Evolutionary conservation across 1,140 invertebrate species (phyloP), one percentile per base, ranked within the genome.

Genomic region (Hylaeus anthracinus): DNA sequence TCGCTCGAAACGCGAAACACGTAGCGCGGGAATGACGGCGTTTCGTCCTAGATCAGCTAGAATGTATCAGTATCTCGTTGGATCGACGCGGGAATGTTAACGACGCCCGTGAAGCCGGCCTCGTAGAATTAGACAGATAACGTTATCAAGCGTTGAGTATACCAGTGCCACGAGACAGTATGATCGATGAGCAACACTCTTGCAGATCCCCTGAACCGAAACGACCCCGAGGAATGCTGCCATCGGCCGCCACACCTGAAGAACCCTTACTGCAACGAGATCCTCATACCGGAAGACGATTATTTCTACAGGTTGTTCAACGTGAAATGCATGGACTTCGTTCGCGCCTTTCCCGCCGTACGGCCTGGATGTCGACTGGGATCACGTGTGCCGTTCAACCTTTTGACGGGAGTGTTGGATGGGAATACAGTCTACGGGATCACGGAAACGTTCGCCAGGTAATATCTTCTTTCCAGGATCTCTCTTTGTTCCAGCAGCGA

Each of bases 231-330:
- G 92, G 97, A 98, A 90, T 98, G 97, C 90, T 98, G 97, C 90
- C 95, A 96, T 83, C 94, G 96, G 9, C 95, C 96, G 5, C 94
- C 95, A 9, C 96, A 97, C 85, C 92, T 96, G 12, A 97, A 97
- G 88, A 97, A 98, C 93, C 97, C 97, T 0, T 98, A 98, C 89
- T 99, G 98, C 91, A 96, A 98, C 90, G 97, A 98, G 92, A 98
- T 99, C 82, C 91, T 94, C 53, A 96, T 99, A 43, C 98, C 98
- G 0, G 96, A 96, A 71, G 97, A 98, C 89, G 98, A 99, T 92
- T 97, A 98, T 88, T 98, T 98, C 94, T 99, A 97, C 94, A 95
- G 96, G 14, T 94, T 97, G 43, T 98, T 97, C 92, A 95, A 96
- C 70, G 96, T 98, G 15, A 96, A 96, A 86, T 98, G 97, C 88